Conservation (phyloP, 2,797 vertebrate genomes). For the Myripristis jacobus region DNA sequence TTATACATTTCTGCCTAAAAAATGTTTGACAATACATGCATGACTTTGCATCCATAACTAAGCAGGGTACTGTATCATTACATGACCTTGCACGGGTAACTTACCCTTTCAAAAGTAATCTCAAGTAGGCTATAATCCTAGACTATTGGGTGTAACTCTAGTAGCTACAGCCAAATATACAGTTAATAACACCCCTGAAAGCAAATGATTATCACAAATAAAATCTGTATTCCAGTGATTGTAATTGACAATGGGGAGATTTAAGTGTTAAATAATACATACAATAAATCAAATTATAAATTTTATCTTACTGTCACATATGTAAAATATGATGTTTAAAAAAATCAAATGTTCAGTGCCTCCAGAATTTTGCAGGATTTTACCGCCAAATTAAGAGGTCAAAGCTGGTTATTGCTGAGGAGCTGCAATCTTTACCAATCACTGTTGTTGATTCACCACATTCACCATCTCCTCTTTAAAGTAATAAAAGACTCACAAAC, state of each 20-base stretch:
- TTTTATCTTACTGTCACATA: not conserved
- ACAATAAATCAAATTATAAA: not conserved
- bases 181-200: not conserved
- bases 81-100: conserved; percentile 12
- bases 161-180: not conserved
- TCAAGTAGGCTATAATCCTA: not conserved
- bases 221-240: conserved; percentile 1
- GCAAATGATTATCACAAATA: rapidly evolving
- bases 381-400: not conserved
- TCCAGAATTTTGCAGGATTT: not conserved
- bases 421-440: not conserved
- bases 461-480: not conserved
- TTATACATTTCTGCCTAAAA: conserved; percentile 5
- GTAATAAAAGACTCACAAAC: not conserved
- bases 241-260: not conserved
- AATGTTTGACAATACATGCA: not conserved
- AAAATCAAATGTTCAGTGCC: not conserved
- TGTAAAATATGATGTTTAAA: not conserved
- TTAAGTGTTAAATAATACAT: conserved; percentile 2
- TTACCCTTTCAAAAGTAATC: not conserved
- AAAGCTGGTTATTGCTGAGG: too few species aligned
- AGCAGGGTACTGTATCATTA: conserved; percentile 2
- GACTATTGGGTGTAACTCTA: not conserved
- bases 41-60: not conserved
- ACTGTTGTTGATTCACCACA: not conserved